phyloP scores from a whole-genome alignment of 1,140 invertebrate species.

The Pseudomyrmex cubaensis region DNA sequence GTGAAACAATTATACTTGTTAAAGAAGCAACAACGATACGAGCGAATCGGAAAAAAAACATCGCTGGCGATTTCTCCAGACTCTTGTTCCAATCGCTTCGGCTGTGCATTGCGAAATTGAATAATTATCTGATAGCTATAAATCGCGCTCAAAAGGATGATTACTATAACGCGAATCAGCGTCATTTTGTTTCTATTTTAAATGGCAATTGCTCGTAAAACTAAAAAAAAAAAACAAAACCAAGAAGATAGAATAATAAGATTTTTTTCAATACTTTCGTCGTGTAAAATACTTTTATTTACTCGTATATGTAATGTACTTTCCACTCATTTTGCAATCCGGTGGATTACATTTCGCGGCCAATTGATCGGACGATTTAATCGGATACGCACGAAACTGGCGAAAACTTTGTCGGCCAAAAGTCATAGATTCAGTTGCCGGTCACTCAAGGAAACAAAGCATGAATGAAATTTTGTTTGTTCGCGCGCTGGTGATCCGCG shows the following conservation, averaged over 20 bases:
- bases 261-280: too few species aligned
- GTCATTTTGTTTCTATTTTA: background rate
- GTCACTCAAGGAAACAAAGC: slow-evolving; percentile 7
- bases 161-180: slow-evolving; percentile 28
- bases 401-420: background rate
- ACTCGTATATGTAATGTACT: background rate
- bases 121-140: slow-evolving; percentile 48
- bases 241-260: too few species aligned
- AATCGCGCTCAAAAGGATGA: slow-evolving; percentile 19
- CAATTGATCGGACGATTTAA: background rate
- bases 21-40: background rate
- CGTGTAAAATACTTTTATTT: background rate
- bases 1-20: slow-evolving; percentile 26
- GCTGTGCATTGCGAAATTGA: slow-evolving; percentile 21
- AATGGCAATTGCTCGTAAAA: too few species aligned
- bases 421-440: slow-evolving; percentile 19
- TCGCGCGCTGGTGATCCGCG: slow-evolving; percentile 33
- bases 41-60: too few species aligned
- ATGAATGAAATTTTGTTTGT: slow-evolving; percentile 50
- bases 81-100: background rate
- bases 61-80: too few species aligned
- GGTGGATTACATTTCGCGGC: background rate
- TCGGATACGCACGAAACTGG: background rate
- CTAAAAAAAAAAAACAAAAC: too few species aligned
- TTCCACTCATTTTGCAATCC: background rate